Conservation (phyloP, 2,888 invertebrate species). For the Spisula subtruncata region DNA sequence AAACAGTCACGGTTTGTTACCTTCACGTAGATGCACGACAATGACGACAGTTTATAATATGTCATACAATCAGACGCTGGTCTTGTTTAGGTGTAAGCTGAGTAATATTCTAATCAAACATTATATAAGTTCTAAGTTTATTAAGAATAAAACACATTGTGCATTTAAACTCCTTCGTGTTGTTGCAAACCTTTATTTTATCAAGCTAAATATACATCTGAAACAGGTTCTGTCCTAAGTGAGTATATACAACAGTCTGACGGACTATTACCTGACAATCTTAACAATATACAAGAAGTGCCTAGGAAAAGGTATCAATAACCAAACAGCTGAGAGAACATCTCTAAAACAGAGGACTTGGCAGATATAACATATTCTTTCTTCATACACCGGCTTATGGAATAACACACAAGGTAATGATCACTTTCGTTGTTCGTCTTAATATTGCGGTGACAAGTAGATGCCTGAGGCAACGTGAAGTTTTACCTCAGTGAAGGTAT, state of each 20-base stretch:
- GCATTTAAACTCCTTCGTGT: background rate
- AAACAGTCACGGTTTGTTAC: background rate
- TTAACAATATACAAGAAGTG: background rate
- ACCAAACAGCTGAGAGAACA: background rate
- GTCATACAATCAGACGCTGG: background rate
- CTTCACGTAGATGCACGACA: background rate
- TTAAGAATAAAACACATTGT: background rate
- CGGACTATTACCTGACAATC: background rate
- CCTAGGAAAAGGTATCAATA: background rate
- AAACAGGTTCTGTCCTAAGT: background rate
- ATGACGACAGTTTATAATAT: slow-evolving; percentile 17
- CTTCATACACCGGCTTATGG: background rate
- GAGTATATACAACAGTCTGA: background rate
- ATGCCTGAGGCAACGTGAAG: slow-evolving; percentile 26
- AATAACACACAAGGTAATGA: slow-evolving; percentile 17
- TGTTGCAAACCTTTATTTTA: background rate
- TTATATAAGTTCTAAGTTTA: background rate
- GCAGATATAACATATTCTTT: background rate
- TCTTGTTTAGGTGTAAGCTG: background rate
- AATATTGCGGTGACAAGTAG: slow-evolving; percentile 29
- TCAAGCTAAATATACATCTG: background rate
- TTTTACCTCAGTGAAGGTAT: slow-evolving; percentile 22
- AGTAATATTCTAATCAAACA: background rate
- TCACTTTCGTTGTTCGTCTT: slow-evolving; percentile 18
- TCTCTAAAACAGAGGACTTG: background rate